Base-by-base conservation (phyloP, 2,888 invertebrate species). In the Eugnorisma glareosa region DNA sequence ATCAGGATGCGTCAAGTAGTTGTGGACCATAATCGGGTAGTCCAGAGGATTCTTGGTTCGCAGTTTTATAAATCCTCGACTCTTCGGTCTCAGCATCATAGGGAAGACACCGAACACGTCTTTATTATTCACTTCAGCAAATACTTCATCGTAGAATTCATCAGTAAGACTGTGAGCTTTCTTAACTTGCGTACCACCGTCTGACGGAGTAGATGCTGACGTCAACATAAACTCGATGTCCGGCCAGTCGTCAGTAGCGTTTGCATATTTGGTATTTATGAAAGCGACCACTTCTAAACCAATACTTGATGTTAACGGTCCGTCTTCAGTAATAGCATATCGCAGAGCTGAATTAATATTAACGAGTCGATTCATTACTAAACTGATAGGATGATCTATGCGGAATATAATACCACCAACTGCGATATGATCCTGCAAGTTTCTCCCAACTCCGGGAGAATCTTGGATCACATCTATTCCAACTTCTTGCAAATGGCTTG, bases 211-310 rank as follows among this genome's bases (percentile, higher is more conserved):
- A 0, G 98, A 98, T 0, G 98, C 97, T 43, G 98, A 98, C 0
- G 98, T 98, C 94, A 99, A 96, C 98, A 99, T 99, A 90, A 99
- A 98, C 91, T 99, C 98, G 82, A 99, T 98, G 91, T 99, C 99
- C 0, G 99, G 99, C 98, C 98, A 99, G 92, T 99, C 99, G 75
- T 99, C 98, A 0, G 98, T 97, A 73, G 97, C 97, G 91, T 99
- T 99, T 0, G 98, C 98, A 91, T 98, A 99, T 94, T 99, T 99
- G 0, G 99, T 99, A 45, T 98, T 98, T 73, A 99, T 98, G 92
- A 99, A 99, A 0, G 98, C 99, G 0, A 98, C 98, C 0, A 98
- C 98, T 94, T 99, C 99, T 77, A 99, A 96, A 0, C 99, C 99
- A 40, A 99, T 97, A 89, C 98, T 98, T 1, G 99, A 98, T 0